Evolutionary conservation across 2,797 vertebrate genomes (phyloP).

Genomic region (Mormyrops boulengeri): DNA sequence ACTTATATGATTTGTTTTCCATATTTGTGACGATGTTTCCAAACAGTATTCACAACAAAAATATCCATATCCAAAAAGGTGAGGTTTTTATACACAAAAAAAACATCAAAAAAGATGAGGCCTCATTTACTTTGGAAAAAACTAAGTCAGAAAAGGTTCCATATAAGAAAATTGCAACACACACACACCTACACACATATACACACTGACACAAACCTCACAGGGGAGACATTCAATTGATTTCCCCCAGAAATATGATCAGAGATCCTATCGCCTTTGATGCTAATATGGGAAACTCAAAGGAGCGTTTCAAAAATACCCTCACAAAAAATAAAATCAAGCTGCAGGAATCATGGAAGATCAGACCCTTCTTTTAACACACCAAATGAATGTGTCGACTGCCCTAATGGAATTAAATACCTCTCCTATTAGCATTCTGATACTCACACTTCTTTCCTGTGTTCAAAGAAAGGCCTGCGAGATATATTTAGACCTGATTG

Average conservation of each 20-base stretch:
- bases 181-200: not conserved
- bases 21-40: not conserved
- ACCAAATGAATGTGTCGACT: not conserved
- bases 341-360: not conserved
- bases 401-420: not conserved
- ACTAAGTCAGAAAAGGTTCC: not conserved
- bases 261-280: not conserved
- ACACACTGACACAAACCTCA: not conserved
- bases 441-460: conserved; percentile 4
- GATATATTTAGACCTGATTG: conserved; percentile 20
- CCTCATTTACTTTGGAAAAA: not conserved
- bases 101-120: not conserved
- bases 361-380: conserved; percentile 5
- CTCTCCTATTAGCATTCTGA: conserved; percentile 9
- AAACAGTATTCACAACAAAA: not conserved
- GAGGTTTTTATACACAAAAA: not conserved
- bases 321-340: not conserved
- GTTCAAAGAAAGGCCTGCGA: conserved; percentile 13
- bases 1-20: not conserved
- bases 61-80: not conserved
- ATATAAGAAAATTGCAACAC: not conserved
- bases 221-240: not conserved
- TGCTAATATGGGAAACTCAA: not conserved
- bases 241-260: not conserved
- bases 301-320: not conserved